Evolutionary conservation across 2,888 invertebrate genomes (phyloP).

Genomic region (Nymphalis polychloros): DNA sequence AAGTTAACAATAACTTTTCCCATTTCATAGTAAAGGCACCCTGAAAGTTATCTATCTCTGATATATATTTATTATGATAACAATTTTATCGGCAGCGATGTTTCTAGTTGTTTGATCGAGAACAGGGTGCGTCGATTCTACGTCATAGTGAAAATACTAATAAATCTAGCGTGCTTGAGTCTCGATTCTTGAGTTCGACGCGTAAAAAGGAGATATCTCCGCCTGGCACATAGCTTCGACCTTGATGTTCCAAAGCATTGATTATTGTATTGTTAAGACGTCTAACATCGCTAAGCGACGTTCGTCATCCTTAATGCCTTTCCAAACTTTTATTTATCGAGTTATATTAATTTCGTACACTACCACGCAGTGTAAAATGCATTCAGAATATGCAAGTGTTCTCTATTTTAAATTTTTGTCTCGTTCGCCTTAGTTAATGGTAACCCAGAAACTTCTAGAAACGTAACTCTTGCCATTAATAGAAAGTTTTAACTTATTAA

Average conservation of each 20-base stretch:
- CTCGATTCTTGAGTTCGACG: slow-evolving; percentile 4
- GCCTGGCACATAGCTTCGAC: slow-evolving; percentile 18
- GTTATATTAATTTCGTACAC: too few species aligned
- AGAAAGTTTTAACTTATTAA: too few species aligned
- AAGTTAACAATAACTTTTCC: too few species aligned
- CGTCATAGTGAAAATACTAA: neutral
- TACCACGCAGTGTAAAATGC: too few species aligned
- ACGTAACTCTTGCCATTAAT: too few species aligned
- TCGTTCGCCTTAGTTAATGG: too few species aligned
- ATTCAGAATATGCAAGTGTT: too few species aligned
- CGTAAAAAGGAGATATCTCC: slow-evolving; percentile 31
- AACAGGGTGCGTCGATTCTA: neutral
- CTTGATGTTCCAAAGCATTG: slow-evolving; percentile 28
- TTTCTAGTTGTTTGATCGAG: neutral
- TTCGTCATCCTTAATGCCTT: neutral
- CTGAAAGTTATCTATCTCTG: neutral
- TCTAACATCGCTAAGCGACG: neutral
- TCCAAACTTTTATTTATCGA: neutral
- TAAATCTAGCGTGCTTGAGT: slow-evolving; percentile 9
- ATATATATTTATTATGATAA: neutral
- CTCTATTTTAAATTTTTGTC: too few species aligned
- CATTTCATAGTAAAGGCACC: too few species aligned
- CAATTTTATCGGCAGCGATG: neutral
- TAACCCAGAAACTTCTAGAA: too few species aligned
- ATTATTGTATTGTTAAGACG: slow-evolving; percentile 12